Percentiles rank a stretch among this genome's conserved stretches.
These are phyloP conservation scores for Salmo trutta DNA, from an alignment of 2,797 vertebrate genomes.

Conservation along the genomic window DNA sequence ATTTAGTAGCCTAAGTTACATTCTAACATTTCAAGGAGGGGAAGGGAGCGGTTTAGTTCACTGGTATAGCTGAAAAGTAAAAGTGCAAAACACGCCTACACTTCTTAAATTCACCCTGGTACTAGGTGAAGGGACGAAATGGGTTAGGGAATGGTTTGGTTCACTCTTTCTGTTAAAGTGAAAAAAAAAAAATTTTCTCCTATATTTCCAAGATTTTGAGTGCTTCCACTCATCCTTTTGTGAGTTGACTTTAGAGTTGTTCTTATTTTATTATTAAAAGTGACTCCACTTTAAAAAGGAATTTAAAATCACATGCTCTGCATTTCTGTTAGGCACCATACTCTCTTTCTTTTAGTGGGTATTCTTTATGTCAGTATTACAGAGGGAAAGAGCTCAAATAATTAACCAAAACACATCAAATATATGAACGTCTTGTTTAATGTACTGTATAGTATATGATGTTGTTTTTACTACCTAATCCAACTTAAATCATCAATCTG, in stretches of 20 bases:
- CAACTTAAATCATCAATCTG: not conserved
- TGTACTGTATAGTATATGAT: not conserved
- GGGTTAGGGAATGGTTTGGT: not conserved
- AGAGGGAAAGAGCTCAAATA: not conserved
- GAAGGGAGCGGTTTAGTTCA: constrained; percentile 23
- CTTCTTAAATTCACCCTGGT: not conserved
- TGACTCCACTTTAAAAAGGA: not conserved
- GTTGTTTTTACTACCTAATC: not conserved
- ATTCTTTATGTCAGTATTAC: not conserved
- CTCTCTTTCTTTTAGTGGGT: not conserved
- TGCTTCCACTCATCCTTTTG: not conserved
- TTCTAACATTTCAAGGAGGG: not conserved
- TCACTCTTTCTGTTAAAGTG: not conserved
- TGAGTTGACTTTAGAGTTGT: not conserved
- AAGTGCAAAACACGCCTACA: not conserved
- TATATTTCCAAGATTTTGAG: not conserved
- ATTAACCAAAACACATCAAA: not conserved
- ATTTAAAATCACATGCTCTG: not conserved
- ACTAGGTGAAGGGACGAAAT: not conserved
- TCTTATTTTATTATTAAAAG: not conserved
- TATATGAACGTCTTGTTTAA: not conserved
- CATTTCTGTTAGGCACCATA: no score
- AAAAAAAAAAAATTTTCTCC: not conserved
- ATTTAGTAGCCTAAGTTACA: not conserved
- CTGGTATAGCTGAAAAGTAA: constrained; percentile 1